These are phyloP conservation scores for Teleiodes luculella DNA, from an alignment of 2,888 invertebrate genomes.

Conservation along the genomic window DNA sequence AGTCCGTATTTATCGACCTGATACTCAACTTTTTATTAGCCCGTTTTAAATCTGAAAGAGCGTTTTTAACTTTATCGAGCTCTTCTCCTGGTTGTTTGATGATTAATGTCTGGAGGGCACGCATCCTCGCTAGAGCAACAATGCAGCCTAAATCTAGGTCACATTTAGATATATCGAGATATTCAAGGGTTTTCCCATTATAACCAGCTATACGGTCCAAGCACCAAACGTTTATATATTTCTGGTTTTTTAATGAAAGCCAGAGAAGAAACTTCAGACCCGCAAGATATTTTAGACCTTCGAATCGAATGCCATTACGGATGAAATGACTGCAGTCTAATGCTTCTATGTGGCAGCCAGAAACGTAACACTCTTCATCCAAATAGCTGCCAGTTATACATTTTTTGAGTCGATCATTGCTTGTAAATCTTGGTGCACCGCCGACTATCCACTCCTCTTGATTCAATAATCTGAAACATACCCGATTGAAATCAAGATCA, in stretches of 20 bases:
- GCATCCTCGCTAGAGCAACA: slow-evolving; percentile 83
- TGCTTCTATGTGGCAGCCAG: slow-evolving; percentile 83
- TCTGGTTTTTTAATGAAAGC: slow-evolving; percentile 85
- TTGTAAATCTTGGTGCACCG: slow-evolving; percentile 42
- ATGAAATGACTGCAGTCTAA: slow-evolving; percentile 87
- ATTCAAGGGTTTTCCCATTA: slow-evolving; percentile 80
- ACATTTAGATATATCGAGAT: slow-evolving; percentile 90
- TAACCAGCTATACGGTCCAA: slow-evolving; percentile 84
- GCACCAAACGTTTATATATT: slow-evolving; percentile 91
- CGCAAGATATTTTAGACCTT: slow-evolving; percentile 87
- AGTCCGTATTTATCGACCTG: not conserved
- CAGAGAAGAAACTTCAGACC: slow-evolving; percentile 84
- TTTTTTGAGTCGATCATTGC: slow-evolving; percentile 76
- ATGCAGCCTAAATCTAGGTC: slow-evolving; percentile 85
- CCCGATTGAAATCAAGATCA: slow-evolving; percentile 3
- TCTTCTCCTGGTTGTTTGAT: slow-evolving; percentile 60
- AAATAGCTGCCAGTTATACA: slow-evolving; percentile 62
- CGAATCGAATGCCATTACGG: slow-evolving; percentile 82
- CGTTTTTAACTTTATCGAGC: slow-evolving; percentile 80
- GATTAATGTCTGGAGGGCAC: slow-evolving; percentile 81
- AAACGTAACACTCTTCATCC: not conserved
- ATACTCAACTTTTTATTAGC: not conserved
- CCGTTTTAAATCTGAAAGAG: slow-evolving; percentile 73
- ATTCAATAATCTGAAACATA: slow-evolving; percentile 62
- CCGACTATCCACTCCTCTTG: slow-evolving; percentile 78